Percentiles rank a stretch among this genome's conserved stretches.
phyloP scores from a whole-genome alignment of 2,797 vertebrate species.

The Darevskia mixta region DNA sequence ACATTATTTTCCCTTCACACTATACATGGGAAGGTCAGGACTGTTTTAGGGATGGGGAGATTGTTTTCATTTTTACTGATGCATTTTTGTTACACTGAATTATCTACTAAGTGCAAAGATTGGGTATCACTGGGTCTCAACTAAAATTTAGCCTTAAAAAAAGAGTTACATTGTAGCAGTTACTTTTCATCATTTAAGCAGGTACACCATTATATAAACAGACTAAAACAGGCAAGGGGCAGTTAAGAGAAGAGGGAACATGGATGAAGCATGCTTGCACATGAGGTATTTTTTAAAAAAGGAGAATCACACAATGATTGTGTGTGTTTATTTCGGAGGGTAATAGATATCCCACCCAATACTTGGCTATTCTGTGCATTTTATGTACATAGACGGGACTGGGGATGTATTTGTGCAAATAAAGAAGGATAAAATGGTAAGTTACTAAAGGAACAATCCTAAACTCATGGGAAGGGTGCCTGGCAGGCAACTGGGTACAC shows the following conservation, averaged over 20 bases:
- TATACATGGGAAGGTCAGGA: constrained; percentile 66
- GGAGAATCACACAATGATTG: constrained; percentile 2
- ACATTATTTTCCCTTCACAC: constrained; percentile 58
- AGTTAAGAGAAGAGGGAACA: constrained; percentile 31
- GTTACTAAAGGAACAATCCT: background rate
- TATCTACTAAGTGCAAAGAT: constrained; percentile 81
- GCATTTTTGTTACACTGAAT: constrained; percentile 74
- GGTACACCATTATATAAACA: constrained; percentile 77
- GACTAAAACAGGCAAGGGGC: constrained; percentile 75
- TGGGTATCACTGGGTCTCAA: constrained; percentile 72
- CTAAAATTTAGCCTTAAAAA: constrained; percentile 69
- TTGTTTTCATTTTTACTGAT: constrained; percentile 3
- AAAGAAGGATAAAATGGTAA: background rate
- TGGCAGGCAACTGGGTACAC: too few species aligned
- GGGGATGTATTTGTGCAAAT: background rate
- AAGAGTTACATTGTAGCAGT: constrained; percentile 78
- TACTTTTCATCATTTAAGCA: constrained; percentile 77
- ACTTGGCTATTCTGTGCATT: accelerated
- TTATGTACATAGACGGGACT: background rate
- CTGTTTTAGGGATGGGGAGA: constrained; percentile 49
- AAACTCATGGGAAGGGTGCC: background rate
- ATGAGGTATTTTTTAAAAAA: background rate
- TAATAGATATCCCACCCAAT: background rate
- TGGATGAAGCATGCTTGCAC: constrained; percentile 52
- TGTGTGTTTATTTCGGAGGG: background rate